Conservation (phyloP, 1,140 invertebrate genomes). For the Caenorhabditis inopinata region DNA sequence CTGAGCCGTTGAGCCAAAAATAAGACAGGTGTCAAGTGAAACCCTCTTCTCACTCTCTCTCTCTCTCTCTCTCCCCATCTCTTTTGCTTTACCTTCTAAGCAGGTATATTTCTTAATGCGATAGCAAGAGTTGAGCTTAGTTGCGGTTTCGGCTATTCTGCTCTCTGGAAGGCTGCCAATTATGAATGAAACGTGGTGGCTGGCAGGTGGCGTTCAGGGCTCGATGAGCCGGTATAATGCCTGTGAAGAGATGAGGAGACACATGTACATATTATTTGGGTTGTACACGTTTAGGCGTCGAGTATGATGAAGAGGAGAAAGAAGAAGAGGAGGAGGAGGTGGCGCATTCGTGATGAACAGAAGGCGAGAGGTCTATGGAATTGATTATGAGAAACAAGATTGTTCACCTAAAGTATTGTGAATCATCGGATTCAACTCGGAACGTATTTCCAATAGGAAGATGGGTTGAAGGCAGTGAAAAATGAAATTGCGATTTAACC, state of each 20-base stretch:
- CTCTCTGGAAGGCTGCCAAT: not conserved
- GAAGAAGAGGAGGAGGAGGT: not conserved
- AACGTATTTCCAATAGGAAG: too few species aligned
- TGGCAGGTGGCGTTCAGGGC: conserved; percentile 28
- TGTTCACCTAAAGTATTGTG: too few species aligned
- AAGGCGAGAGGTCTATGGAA: conserved; percentile 20
- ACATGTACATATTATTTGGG: conserved; percentile 33
- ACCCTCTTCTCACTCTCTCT: not conserved
- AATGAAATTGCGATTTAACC: too few species aligned
- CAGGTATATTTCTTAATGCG: not conserved
- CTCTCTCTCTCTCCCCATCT: too few species aligned
- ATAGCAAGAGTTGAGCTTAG: not conserved
- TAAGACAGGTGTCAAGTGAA: conserved; percentile 12
- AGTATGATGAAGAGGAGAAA: too few species aligned
- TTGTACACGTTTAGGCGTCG: not conserved
- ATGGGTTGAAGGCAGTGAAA: too few species aligned
- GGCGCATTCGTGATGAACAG: too few species aligned
- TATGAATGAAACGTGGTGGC: conserved; percentile 6
- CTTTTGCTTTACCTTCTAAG: too few species aligned
- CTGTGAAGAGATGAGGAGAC: not conserved
- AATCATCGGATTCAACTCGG: too few species aligned
- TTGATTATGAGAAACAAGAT: not conserved
- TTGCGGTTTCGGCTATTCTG: not conserved
- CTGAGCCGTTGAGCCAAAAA: not conserved
- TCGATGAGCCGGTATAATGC: conserved; percentile 32